phyloP scores from a whole-genome alignment of 1,140 invertebrate genomes.

The Parapsyche elsis region DNA sequence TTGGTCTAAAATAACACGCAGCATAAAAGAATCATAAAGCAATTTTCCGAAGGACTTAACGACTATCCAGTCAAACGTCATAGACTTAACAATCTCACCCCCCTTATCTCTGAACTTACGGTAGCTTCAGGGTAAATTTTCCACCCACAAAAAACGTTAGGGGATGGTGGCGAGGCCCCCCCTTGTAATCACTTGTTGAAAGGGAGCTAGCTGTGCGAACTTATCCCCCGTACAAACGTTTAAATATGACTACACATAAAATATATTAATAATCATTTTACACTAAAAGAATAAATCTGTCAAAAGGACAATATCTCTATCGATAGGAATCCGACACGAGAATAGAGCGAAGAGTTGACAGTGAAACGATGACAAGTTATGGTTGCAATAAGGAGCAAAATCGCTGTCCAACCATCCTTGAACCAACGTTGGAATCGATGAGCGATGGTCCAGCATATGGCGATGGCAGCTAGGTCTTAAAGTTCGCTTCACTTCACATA shows the following conservation, averaged over 20 bases:
- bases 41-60: constrained; percentile 51
- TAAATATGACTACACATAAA: no score
- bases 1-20: constrained; percentile 46
- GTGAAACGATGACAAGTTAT: neutral
- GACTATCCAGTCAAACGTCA: constrained; percentile 38
- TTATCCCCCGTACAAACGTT: no score
- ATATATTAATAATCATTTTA: no score
- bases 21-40: constrained; percentile 54
- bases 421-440: constrained; percentile 35
- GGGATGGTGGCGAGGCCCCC: neutral
- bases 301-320: no score
- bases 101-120: neutral
- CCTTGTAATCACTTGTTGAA: constrained; percentile 22
- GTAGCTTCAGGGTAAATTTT: constrained; percentile 6
- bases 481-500: constrained; percentile 46
- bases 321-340: no score
- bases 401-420: constrained; percentile 30
- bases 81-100: constrained; percentile 26
- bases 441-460: constrained; percentile 49
- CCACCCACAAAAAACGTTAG: constrained; percentile 33
- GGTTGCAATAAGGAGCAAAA: constrained; percentile 21
- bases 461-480: constrained; percentile 45
- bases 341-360: no score
- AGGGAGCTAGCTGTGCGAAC: neutral
- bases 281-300: no score